These are phyloP conservation scores for Apodemus speciosus DNA, from an alignment of 2,113 vertebrate species.

Conservation along the genomic window DNA sequence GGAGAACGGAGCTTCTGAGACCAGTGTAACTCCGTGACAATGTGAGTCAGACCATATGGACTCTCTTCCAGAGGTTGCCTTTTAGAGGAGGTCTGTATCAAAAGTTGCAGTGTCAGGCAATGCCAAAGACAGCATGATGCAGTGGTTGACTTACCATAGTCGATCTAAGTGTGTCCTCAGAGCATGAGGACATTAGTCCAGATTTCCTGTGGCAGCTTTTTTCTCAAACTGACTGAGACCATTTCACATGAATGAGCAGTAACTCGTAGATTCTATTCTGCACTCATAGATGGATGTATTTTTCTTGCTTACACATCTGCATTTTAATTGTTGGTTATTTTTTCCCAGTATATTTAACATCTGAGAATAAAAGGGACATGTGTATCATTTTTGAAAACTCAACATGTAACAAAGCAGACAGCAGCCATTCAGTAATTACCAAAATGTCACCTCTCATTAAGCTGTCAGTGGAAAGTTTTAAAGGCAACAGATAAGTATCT, in stretches of 20 bases:
- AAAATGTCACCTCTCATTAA: background rate
- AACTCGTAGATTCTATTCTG: background rate
- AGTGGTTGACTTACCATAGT: accelerated
- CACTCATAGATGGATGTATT: background rate
- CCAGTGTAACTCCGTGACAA: accelerated
- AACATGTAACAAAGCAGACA: background rate
- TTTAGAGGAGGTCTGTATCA: too few species aligned
- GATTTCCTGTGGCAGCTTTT: background rate
- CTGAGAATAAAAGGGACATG: background rate
- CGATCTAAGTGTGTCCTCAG: accelerated
- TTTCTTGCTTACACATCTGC: background rate
- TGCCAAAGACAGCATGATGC: background rate
- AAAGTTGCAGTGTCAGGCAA: accelerated
- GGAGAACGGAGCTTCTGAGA: background rate
- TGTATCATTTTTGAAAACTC: background rate
- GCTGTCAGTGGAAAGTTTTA: background rate
- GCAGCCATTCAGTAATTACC: background rate
- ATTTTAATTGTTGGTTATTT: background rate
- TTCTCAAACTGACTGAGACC: background rate
- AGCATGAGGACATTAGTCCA: accelerated
- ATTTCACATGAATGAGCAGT: background rate
- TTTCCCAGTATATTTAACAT: background rate
- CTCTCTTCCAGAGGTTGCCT: background rate
- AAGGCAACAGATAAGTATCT: background rate
- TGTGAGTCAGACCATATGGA: too few species aligned